Percentiles rank a stretch among this genome's conserved stretches.
These are phyloP conservation scores for Disparrhopalites patrizii DNA, from an alignment of 2,888 invertebrate species.

Conservation along the genomic window DNA sequence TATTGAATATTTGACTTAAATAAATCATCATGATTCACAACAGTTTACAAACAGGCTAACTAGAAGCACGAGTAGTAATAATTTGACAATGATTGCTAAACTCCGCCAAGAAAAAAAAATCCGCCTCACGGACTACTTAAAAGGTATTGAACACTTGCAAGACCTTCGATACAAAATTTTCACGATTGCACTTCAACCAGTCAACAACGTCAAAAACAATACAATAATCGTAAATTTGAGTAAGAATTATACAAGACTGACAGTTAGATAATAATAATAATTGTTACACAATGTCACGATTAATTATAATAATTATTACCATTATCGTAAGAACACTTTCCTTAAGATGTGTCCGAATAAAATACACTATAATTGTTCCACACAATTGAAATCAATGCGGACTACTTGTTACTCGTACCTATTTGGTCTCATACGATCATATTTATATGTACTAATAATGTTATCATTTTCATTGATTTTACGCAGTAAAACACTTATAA, in stretches of 20 bases:
- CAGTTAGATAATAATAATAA: no score
- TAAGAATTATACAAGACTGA: slow-evolving; percentile 1
- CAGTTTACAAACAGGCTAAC: slow-evolving; percentile 5
- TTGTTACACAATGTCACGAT: neutral
- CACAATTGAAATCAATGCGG: no score
- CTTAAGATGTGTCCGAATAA: no score
- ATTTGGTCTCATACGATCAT: no score
- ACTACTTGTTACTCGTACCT: no score
- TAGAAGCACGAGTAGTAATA: slow-evolving; percentile 4
- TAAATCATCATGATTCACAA: slow-evolving; percentile 6
- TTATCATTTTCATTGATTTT: no score
- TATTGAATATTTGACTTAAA: slow-evolving; percentile 5
- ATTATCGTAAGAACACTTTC: no score
- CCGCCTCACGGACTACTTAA: neutral
- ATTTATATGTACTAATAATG: no score
- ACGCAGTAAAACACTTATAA: neutral
- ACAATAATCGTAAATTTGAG: neutral
- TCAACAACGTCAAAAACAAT: neutral
- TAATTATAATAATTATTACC: no score
- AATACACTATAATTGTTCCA: no score
- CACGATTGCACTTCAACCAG: slow-evolving; percentile 3
- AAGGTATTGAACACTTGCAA: slow-evolving; percentile 7
- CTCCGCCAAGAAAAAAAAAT: neutral
- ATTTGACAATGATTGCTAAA: no score
- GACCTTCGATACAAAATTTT: neutral